A percentile compares a stretch with the other conserved stretches of the same genome.
Conservation (phyloP, 2,888 invertebrate species). For the Drosophila longiperda region DNA sequence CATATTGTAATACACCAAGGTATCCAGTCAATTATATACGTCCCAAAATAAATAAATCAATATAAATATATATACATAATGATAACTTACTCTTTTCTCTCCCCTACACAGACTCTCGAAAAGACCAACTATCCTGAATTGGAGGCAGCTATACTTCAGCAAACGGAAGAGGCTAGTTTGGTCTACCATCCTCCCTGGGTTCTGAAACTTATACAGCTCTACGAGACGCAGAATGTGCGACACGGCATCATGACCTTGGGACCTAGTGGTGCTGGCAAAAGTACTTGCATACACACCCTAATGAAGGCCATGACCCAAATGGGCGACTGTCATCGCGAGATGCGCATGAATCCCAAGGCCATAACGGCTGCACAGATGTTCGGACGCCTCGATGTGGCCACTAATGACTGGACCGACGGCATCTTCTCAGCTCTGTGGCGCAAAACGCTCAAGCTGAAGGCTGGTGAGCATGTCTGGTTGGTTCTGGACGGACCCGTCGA, state of each 20-base stretch:
- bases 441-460: conserved; percentile 95
- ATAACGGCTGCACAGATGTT: conserved; percentile 99
- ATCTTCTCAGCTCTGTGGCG: conserved; percentile 98
- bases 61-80: too few relatives aligned
- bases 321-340: conserved; percentile 94
- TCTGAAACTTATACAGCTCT: conserved; percentile 96
- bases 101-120: conserved; percentile 88
- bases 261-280: conserved; percentile 97
- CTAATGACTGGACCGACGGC: conserved; percentile 99
- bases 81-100: background rate
- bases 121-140: conserved; percentile 95
- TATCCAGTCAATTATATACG: background rate
- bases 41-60: background rate
- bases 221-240: conserved; percentile 97
- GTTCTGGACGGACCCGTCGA: conserved; percentile 98
- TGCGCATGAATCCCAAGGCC: conserved; percentile 99
- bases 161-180: conserved; percentile 92
- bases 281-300: conserved; percentile 93
- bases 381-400: conserved; percentile 97
- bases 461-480: conserved; percentile 96
- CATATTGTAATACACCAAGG: background rate
- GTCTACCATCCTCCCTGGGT: conserved; percentile 98
- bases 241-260: conserved; percentile 99
- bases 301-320: conserved; percentile 96
- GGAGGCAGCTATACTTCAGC: conserved; percentile 93